These are phyloP conservation scores for Dryas iulia DNA, from an alignment of 1,140 invertebrate genomes.

Conservation along the genomic window DNA sequence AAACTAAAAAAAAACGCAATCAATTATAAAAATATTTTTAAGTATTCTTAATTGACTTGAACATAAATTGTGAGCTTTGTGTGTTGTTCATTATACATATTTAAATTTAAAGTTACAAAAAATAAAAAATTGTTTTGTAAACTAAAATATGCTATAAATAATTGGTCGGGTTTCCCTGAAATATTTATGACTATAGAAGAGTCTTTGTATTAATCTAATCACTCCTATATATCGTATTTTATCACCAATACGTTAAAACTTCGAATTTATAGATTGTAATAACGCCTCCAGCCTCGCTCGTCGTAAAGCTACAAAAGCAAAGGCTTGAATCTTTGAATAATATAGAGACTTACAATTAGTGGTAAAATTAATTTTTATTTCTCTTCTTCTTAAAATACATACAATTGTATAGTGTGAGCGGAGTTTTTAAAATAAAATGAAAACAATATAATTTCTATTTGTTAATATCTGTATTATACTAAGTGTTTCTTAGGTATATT, in stretches of 20 bases:
- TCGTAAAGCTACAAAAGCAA: slow-evolving; percentile 22
- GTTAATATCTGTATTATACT: not conserved
- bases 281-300: slow-evolving; percentile 9
- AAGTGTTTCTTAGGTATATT: not conserved
- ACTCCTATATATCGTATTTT: slow-evolving; percentile 43
- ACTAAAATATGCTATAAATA: not conserved
- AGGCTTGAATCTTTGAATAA: slow-evolving; percentile 1
- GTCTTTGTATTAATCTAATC: slow-evolving; percentile 4
- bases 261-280: slow-evolving; percentile 45
- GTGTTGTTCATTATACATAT: not conserved
- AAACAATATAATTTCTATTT: not conserved
- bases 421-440: not conserved
- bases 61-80: not conserved
- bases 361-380: slow-evolving; percentile 16
- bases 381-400: not conserved
- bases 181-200: slow-evolving; percentile 17
- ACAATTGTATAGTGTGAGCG: not conserved
- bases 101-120: not conserved
- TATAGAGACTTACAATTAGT: not conserved
- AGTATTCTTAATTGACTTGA: not conserved
- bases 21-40: not conserved
- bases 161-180: slow-evolving; percentile 25
- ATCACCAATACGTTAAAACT: slow-evolving; percentile 53
- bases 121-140: not conserved
- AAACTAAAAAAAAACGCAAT: not conserved